A percentile compares a stretch with the other conserved stretches of the same genome.
Evolutionary conservation across 1,140 invertebrate genomes (phyloP).

Genomic region (Octopus sinensis): DNA sequence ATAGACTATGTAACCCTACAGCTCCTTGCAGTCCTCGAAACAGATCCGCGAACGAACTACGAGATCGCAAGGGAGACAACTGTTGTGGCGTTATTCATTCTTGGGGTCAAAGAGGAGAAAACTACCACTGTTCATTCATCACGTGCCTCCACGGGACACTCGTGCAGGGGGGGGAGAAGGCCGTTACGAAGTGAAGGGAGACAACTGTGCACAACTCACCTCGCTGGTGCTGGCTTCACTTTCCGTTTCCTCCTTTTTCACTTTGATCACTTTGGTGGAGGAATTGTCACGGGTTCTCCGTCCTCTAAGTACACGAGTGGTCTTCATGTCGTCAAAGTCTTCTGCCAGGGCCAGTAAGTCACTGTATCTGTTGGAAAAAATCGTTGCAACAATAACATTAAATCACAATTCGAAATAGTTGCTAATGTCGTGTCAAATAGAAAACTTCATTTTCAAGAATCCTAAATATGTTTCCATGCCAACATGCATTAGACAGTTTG

Average conservation of each 20-base stretch:
- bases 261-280: conserved; percentile 56
- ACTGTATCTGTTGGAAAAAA: conserved; percentile 64
- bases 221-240: conserved; percentile 79
- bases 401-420: not conserved
- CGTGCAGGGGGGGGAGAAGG: not conserved
- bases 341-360: conserved; percentile 88
- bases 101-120: not conserved
- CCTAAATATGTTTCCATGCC: too few relatives aligned
- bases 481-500: too few relatives aligned
- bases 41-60: too few relatives aligned
- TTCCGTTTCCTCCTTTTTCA: conserved; percentile 58
- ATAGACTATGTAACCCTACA: too few relatives aligned
- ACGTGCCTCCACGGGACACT: not conserved
- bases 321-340: conserved; percentile 71
- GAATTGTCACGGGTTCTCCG: conserved; percentile 46
- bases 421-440: too few relatives aligned
- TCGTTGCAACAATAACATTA: not conserved
- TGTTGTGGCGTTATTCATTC: not conserved
- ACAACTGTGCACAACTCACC: conserved; percentile 56
- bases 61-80: not conserved
- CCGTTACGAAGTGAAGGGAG: conserved; percentile 21
- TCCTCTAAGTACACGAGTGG: conserved; percentile 48
- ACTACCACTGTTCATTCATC: not conserved
- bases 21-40: too few relatives aligned
- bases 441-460: too few relatives aligned